Conservation (phyloP, 2,888 invertebrate species). For the Andrena marginata region DNA sequence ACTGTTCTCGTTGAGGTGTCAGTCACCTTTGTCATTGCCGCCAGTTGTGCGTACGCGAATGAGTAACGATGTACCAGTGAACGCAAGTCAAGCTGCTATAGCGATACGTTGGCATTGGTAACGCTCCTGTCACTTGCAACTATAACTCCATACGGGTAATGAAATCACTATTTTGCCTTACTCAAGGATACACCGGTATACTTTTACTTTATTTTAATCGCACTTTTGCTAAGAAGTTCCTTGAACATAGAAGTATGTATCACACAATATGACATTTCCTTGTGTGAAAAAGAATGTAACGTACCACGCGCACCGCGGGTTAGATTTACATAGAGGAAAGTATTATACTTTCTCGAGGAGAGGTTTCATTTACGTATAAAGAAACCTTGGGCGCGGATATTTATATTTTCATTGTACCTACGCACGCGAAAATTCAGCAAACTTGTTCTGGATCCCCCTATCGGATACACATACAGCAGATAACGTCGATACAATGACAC, state of each 20-base stretch:
- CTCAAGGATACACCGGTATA: slow-evolving; percentile 17
- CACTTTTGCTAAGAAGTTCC: neutral
- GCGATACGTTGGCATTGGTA: neutral
- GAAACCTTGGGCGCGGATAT: neutral
- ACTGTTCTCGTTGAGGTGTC: slow-evolving; percentile 7
- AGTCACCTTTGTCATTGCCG: slow-evolving; percentile 7
- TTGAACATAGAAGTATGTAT: slow-evolving; percentile 3
- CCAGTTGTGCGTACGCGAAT: neutral
- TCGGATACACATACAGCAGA: neutral
- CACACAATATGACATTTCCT: neutral
- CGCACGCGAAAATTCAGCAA: neutral
- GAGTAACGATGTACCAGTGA: slow-evolving; percentile 15
- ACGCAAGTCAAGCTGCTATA: neutral
- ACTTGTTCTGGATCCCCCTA: neutral
- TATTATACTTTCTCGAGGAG: neutral
- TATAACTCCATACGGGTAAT: neutral
- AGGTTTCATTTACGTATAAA: neutral
- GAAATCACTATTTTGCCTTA: slow-evolving; percentile 11
- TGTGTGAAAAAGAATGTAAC: neutral
- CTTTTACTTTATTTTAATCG: slow-evolving; percentile 15
- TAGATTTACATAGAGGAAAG: neutral
- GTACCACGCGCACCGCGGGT: neutral
- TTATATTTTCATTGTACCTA: neutral
- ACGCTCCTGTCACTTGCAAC: slow-evolving; percentile 13
- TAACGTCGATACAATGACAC: neutral